phyloP scores from a whole-genome alignment of 2,888 invertebrate genomes.

The Tiliacea citrago region DNA sequence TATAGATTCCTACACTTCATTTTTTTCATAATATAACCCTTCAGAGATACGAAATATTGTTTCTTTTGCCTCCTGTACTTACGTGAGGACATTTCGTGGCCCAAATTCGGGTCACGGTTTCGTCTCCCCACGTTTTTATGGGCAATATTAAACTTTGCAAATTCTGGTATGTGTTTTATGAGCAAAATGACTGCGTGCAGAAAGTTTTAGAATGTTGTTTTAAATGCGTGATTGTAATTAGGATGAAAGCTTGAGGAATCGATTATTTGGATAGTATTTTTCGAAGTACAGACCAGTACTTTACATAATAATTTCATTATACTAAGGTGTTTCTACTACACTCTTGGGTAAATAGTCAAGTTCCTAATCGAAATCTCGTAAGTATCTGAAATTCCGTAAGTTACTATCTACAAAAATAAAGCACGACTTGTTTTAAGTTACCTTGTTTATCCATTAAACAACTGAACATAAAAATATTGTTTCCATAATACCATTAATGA shows the following conservation, averaged over 20 bases:
- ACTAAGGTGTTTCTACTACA: constrained; percentile 9
- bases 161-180: constrained; percentile 35
- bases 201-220: constrained; percentile 34
- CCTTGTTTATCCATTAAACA: constrained; percentile 6
- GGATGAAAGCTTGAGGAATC: constrained; percentile 35
- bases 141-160: constrained; percentile 53
- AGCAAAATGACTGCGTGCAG: constrained; percentile 32
- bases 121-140: constrained; percentile 52
- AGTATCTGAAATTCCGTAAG: background rate
- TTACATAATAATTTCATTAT: constrained; percentile 14
- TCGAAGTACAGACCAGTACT: background rate
- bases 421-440: background rate
- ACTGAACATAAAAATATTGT: constrained; percentile 1
- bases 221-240: constrained; percentile 39
- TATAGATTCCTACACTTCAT: background rate
- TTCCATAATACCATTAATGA: constrained; percentile 5
- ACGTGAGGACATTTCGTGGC: constrained; percentile 45
- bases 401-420: background rate
- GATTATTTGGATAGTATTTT: constrained; percentile 20
- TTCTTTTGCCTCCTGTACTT: constrained; percentile 49
- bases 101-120: constrained; percentile 52
- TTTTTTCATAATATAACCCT: constrained; percentile 30
- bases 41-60: constrained; percentile 37
- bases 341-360: constrained; percentile 19
- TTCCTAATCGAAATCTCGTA: background rate